Evolutionary conservation across 2,797 vertebrate species (phyloP).

Genomic region (Nyctalus aviator): DNA sequence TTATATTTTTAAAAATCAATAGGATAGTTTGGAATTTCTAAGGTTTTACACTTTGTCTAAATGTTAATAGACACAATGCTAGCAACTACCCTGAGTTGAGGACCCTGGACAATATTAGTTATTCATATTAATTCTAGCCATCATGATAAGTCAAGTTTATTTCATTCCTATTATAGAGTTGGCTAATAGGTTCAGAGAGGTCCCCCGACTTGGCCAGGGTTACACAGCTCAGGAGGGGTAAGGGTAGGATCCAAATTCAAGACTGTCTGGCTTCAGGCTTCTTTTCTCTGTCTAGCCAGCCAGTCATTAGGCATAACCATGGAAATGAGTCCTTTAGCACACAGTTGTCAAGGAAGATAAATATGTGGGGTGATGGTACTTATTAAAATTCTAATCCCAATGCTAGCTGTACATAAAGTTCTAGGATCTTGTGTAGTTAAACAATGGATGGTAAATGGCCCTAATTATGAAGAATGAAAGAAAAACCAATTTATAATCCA

Average conservation of each 20-base stretch:
- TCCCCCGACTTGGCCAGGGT: background rate
- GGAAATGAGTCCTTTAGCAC: background rate
- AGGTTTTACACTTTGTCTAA: background rate
- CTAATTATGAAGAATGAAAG: conserved; percentile 43
- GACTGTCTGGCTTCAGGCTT: background rate
- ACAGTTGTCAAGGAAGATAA: background rate
- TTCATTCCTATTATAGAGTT: background rate
- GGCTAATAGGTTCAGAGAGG: background rate
- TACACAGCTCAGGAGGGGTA: background rate
- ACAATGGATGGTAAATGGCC: background rate
- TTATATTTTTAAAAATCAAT: background rate
- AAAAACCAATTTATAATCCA: conserved; percentile 61
- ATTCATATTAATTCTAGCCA: background rate
- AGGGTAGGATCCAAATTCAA: background rate
- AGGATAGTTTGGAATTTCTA: background rate
- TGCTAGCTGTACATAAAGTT: background rate
- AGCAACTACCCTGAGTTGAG: background rate
- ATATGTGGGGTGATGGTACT: background rate
- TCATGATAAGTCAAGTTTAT: background rate
- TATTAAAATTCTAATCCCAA: background rate
- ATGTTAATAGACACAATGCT: background rate
- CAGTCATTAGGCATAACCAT: background rate
- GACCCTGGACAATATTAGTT: background rate
- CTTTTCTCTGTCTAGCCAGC: background rate
- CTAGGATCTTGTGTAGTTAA: background rate